These are phyloP conservation scores for Tigriopus californicus DNA, from an alignment of 2,888 invertebrate species.

Conservation along the genomic window DNA sequence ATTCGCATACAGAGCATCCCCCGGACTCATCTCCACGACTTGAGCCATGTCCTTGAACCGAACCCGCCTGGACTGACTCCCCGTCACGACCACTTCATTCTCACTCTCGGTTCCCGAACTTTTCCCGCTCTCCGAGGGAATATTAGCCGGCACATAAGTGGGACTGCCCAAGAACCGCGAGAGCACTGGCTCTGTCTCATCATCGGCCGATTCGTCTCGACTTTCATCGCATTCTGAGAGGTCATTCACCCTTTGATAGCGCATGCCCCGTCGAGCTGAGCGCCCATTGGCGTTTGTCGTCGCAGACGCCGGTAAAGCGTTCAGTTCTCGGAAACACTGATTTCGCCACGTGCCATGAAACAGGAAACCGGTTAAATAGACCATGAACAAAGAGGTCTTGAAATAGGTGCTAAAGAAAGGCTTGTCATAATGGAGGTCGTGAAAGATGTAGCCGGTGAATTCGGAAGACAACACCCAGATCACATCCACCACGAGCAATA, in stretches of 20 bases:
- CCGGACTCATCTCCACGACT: conserved; percentile 70
- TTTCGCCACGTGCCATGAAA: conserved; percentile 78
- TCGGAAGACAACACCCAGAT: conserved; percentile 93
- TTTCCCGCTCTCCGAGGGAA: neutral
- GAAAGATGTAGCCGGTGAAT: conserved; percentile 74
- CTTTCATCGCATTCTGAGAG: neutral
- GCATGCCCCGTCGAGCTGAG: no score
- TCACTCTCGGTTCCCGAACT: conserved; percentile 8
- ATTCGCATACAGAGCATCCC: conserved; percentile 77
- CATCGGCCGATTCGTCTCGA: neutral
- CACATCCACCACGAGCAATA: conserved; percentile 73
- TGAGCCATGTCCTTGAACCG: conserved; percentile 22
- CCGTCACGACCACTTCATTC: neutral
- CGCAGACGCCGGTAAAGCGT: neutral
- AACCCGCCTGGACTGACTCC: neutral
- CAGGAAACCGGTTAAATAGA: conserved; percentile 73
- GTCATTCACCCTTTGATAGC: neutral
- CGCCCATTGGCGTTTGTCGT: neutral
- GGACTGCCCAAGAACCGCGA: neutral
- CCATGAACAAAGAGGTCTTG: conserved; percentile 78
- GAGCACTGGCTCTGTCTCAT: neutral
- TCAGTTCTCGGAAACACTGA: conserved; percentile 38
- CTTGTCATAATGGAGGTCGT: conserved; percentile 65
- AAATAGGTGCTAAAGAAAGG: conserved; percentile 91
- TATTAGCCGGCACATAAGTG: neutral